Conservation (phyloP, 2,113 vertebrate genomes). For the Scalopus aquaticus region DNA sequence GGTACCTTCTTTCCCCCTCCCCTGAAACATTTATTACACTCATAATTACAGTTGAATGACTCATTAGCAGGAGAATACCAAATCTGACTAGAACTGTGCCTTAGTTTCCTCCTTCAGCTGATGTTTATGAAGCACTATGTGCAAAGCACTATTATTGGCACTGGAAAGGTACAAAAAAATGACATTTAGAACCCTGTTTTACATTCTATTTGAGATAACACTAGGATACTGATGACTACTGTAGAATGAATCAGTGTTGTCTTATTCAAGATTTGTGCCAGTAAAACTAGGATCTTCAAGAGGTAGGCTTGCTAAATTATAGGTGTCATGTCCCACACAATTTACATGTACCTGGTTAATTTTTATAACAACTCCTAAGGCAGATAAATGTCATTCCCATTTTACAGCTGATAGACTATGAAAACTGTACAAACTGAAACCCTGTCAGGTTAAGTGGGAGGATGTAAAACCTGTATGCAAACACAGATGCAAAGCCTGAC, state of each 20-base stretch:
- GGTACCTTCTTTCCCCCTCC: background rate
- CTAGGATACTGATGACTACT: background rate
- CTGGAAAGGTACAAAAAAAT: no score
- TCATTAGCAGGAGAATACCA: background rate
- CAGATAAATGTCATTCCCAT: background rate
- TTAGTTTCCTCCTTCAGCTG: conserved; percentile 36
- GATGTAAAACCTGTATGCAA: background rate
- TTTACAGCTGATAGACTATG: conserved; percentile 1
- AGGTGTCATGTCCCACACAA: background rate
- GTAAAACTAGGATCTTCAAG: conserved; percentile 3
- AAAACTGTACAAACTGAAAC: no score
- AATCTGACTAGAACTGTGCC: background rate
- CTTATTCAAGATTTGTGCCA: background rate
- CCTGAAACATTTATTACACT: background rate
- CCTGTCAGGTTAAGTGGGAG: background rate
- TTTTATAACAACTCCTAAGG: background rate
- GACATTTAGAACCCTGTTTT: no score
- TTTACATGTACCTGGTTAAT: background rate
- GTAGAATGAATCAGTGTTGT: background rate
- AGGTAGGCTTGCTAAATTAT: background rate
- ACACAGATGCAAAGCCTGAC: background rate
- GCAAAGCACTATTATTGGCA: background rate
- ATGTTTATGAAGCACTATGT: background rate
- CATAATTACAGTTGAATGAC: background rate
- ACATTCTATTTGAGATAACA: background rate